A percentile compares a stretch with the other conserved stretches of the same genome.
These are phyloP conservation scores for Lordiphosa fenestrarum DNA, from an alignment of 2,888 invertebrate genomes.

Conservation along the genomic window DNA sequence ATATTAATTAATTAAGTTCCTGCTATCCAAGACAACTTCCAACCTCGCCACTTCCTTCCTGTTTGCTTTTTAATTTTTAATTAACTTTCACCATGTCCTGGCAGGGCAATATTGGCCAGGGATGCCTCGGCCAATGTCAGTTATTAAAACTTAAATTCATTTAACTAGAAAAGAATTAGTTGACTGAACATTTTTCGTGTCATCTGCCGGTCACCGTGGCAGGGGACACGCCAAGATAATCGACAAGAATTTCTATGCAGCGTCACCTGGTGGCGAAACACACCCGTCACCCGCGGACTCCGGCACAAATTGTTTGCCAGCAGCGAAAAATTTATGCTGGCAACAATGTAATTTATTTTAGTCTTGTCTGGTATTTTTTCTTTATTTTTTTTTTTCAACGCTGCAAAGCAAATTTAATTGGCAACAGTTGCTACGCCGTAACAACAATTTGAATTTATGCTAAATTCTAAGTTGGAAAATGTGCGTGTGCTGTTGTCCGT, in stretches of 20 bases:
- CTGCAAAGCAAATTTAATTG: constrained; percentile 41
- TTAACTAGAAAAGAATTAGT: constrained; percentile 56
- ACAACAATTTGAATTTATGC: constrained; percentile 68
- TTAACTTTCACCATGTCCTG: constrained; percentile 46
- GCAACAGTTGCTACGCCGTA: constrained; percentile 53
- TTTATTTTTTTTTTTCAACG: neutral
- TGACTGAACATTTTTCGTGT: constrained; percentile 51
- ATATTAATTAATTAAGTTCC: too few relatives aligned
- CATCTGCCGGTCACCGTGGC: constrained; percentile 34
- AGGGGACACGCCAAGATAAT: constrained; percentile 35
- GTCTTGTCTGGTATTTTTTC: constrained; percentile 42
- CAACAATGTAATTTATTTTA: constrained; percentile 71
- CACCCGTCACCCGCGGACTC: constrained; percentile 28
- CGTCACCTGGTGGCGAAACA: too few relatives aligned
- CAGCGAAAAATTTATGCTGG: constrained; percentile 58
- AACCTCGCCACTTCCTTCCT: constrained; percentile 12
- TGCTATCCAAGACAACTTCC: constrained; percentile 13
- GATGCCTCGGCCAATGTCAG: constrained; percentile 27
- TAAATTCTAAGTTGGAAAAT: constrained; percentile 65
- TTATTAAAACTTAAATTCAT: constrained; percentile 72
- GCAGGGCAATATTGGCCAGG: constrained; percentile 28
- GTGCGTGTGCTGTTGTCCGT: constrained; percentile 61
- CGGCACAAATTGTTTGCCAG: constrained; percentile 66
- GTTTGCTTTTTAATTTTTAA: constrained; percentile 54
- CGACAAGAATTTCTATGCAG: constrained; percentile 27